Percentiles rank a stretch among this genome's conserved stretches.
These are phyloP conservation scores for Falco concolor DNA, from an alignment of 2,797 vertebrate species.

Conservation along the genomic window DNA sequence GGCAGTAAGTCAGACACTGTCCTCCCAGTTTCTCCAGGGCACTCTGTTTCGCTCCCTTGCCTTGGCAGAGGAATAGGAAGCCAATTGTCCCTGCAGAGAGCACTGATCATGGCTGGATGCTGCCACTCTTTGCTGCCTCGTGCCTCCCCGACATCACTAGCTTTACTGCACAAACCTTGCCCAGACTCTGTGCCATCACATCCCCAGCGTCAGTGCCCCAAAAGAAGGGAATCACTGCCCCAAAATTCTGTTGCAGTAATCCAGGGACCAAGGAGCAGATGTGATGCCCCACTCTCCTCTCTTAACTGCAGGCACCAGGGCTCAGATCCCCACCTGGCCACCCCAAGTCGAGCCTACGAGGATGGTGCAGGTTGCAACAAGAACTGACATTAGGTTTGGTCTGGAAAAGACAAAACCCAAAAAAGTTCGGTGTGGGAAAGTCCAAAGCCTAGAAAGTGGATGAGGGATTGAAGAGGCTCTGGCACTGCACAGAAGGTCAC, in stretches of 20 bases:
- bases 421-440: background rate
- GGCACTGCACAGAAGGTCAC: background rate
- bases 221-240: background rate
- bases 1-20: background rate
- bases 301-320: background rate
- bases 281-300: background rate
- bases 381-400: background rate
- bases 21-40: background rate
- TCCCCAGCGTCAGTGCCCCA: background rate
- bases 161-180: background rate
- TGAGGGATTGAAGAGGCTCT: background rate
- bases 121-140: background rate
- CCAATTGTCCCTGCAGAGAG: background rate
- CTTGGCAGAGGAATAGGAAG: background rate
- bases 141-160: background rate
- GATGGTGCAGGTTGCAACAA: background rate
- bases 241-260: background rate
- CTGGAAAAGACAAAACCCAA: background rate
- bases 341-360: background rate
- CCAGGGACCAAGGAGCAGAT: background rate
- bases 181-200: background rate
- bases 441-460: background rate
- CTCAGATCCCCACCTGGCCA: background rate
- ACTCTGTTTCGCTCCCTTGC: background rate
- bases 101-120: background rate